phyloP scores from a whole-genome alignment of 2,888 invertebrate species.

The Drosophila pseudotakahashii region DNA sequence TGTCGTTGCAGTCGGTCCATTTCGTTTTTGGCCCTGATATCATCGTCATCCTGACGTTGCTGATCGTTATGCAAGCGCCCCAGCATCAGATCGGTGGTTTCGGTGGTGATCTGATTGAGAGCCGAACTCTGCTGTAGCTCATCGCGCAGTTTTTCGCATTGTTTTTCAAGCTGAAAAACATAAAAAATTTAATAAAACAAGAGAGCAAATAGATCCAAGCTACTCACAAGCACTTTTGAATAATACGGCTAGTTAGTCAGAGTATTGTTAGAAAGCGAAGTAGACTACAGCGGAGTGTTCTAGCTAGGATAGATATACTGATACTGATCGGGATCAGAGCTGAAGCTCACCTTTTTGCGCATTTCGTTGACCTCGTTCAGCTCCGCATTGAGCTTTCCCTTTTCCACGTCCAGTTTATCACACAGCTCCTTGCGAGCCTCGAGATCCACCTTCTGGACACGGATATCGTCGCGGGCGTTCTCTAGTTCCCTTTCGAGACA shows the following conservation, averaged over 20 bases:
- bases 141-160: slow-evolving; percentile 84
- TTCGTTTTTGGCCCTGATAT: slow-evolving; percentile 77
- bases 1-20: slow-evolving; percentile 73
- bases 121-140: slow-evolving; percentile 69
- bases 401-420: slow-evolving; percentile 88
- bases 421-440: slow-evolving; percentile 87
- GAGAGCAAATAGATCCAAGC: neutral
- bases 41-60: slow-evolving; percentile 82
- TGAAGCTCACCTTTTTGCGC: slow-evolving; percentile 69
- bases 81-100: slow-evolving; percentile 86
- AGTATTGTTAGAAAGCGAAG: slow-evolving; percentile 11
- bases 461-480: slow-evolving; percentile 86
- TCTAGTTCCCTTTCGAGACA: slow-evolving; percentile 88
- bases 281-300: slow-evolving; percentile 9
- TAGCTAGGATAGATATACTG: slow-evolving; percentile 28
- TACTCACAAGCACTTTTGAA: slow-evolving; percentile 14
- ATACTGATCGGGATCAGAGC: slow-evolving; percentile 5
- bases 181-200: neutral
- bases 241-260: slow-evolving; percentile 1
- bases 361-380: slow-evolving; percentile 85
- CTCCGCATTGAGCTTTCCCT: slow-evolving; percentile 87
- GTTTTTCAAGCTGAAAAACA: slow-evolving; percentile 84
- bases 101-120: slow-evolving; percentile 82
- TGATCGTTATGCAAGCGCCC: slow-evolving; percentile 86
- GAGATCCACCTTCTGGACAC: slow-evolving; percentile 87